Percentiles rank a stretch among this genome's conserved stretches.
Evolutionary conservation across 2,888 invertebrate genomes (phyloP).

Genomic region (Seladonia tumulorum): DNA sequence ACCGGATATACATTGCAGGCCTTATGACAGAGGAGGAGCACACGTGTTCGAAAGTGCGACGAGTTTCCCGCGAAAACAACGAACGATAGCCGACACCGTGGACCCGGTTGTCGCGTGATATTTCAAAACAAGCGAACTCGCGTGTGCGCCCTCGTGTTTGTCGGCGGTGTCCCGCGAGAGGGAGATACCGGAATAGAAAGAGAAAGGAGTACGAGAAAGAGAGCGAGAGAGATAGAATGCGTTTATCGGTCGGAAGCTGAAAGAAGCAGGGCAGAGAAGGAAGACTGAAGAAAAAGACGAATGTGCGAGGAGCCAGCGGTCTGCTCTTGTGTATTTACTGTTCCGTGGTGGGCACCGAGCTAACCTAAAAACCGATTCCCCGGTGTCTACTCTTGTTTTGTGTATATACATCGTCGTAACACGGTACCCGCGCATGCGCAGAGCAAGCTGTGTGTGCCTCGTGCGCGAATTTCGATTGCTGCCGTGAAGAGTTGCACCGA

Average conservation of each 20-base stretch:
- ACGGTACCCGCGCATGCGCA: constrained; percentile 64
- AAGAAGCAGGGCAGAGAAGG: constrained; percentile 18
- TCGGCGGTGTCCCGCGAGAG: constrained; percentile 47
- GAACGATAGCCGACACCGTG: constrained; percentile 21
- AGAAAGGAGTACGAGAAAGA: neutral
- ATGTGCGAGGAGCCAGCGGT: constrained; percentile 38
- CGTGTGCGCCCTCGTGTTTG: constrained; percentile 66
- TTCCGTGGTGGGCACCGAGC: constrained; percentile 52
- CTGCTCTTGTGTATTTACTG: constrained; percentile 62
- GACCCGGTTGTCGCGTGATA: constrained; percentile 59
- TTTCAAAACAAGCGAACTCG: constrained; percentile 66
- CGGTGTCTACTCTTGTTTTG: constrained; percentile 39
- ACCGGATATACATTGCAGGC: neutral
- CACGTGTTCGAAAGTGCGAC: constrained; percentile 38
- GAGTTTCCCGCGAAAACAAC: constrained; percentile 57
- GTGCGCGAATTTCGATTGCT: constrained; percentile 70
- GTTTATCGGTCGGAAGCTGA: constrained; percentile 7
- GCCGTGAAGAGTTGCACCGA: constrained; percentile 22
- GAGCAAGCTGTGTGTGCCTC: constrained; percentile 50
- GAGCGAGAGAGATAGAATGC: constrained; percentile 32
- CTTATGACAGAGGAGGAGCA: constrained; percentile 31
- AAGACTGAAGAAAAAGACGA: constrained; percentile 28
- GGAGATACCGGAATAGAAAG: constrained; percentile 33
- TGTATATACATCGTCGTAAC: constrained; percentile 50
- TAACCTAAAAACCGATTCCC: constrained; percentile 69